phyloP scores from a whole-genome alignment of 1,140 invertebrate species.

The Babylonia areolata region DNA sequence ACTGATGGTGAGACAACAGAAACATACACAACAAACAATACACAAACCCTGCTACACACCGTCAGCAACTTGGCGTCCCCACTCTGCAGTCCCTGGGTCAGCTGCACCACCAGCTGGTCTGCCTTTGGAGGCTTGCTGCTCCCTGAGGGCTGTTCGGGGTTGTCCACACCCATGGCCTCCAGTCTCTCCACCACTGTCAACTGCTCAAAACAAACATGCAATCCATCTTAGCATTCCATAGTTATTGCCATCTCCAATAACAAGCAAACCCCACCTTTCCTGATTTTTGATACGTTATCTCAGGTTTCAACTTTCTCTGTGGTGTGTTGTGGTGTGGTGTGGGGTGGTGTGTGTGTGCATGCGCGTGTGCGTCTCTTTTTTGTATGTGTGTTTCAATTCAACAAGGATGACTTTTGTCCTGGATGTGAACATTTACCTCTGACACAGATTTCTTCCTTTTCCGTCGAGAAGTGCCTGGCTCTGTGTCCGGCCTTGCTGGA shows the following conservation, averaged over 20 bases:
- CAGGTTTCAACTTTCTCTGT: too few relatives aligned
- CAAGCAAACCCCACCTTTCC: too few relatives aligned
- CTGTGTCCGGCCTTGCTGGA: slow-evolving; percentile 54
- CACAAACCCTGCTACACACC: slow-evolving; percentile 46
- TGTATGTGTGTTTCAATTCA: too few relatives aligned
- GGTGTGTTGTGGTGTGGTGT: too few relatives aligned
- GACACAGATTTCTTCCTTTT: slow-evolving; percentile 59
- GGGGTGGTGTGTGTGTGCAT: too few relatives aligned
- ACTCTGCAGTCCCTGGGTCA: slow-evolving; percentile 73
- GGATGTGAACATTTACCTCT: slow-evolving; percentile 52
- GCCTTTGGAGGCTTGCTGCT: slow-evolving; percentile 62
- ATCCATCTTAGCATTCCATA: too few relatives aligned
- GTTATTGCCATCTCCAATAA: too few relatives aligned
- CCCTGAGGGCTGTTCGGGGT: slow-evolving; percentile 38
- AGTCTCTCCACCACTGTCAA: slow-evolving; percentile 72
- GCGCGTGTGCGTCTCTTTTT: too few relatives aligned
- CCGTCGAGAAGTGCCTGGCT: slow-evolving; percentile 30
- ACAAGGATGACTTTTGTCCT: too few relatives aligned
- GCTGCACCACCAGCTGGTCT: slow-evolving; percentile 66
- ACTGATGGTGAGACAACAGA: not conserved
- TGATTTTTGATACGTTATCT: too few relatives aligned
- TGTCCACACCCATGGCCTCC: slow-evolving; percentile 68
- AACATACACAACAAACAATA: not conserved
- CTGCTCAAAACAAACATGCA: too few relatives aligned
- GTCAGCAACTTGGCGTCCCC: slow-evolving; percentile 69